Percentiles rank a stretch among this genome's conserved stretches.
phyloP scores from a whole-genome alignment of 2,888 invertebrate genomes.

The Ectemnius lituratus region DNA sequence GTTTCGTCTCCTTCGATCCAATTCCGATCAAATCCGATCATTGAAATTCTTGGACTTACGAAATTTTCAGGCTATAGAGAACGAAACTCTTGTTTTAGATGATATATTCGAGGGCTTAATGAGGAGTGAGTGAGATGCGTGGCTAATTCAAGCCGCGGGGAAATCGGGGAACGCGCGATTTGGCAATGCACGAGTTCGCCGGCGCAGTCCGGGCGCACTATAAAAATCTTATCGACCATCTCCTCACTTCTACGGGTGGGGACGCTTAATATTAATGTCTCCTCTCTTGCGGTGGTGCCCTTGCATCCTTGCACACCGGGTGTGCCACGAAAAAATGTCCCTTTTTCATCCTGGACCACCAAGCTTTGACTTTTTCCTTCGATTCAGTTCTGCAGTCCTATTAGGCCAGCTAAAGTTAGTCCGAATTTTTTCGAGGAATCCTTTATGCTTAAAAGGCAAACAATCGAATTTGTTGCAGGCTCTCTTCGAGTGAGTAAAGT shows the following conservation, averaged over 20 bases:
- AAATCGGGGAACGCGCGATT: conserved; percentile 57
- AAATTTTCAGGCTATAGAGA: too few species aligned
- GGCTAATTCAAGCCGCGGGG: conserved; percentile 5
- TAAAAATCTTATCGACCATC: conserved; percentile 70
- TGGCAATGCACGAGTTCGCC: conserved; percentile 63
- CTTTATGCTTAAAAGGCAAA: conserved; percentile 13
- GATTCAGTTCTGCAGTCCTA: background rate
- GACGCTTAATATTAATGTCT: conserved; percentile 71
- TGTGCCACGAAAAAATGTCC: conserved; percentile 38
- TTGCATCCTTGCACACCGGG: conserved; percentile 60
- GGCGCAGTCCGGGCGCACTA: conserved; percentile 58
- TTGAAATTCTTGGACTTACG: too few species aligned
- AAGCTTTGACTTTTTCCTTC: background rate
- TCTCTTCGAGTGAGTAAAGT: conserved; percentile 18
- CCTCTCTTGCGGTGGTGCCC: conserved; percentile 62
- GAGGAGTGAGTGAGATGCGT: background rate
- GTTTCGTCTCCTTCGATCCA: too few species aligned
- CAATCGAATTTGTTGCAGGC: conserved; percentile 36
- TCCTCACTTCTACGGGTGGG: conserved; percentile 54
- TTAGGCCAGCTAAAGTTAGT: background rate
- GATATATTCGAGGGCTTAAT: background rate
- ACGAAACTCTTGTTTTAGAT: too few species aligned
- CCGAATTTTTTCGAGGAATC: background rate
- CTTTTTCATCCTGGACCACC: background rate
- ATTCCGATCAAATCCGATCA: background rate